Base-by-base conservation (phyloP, 2,888 invertebrate genomes). In the Icerya purchasi region DNA sequence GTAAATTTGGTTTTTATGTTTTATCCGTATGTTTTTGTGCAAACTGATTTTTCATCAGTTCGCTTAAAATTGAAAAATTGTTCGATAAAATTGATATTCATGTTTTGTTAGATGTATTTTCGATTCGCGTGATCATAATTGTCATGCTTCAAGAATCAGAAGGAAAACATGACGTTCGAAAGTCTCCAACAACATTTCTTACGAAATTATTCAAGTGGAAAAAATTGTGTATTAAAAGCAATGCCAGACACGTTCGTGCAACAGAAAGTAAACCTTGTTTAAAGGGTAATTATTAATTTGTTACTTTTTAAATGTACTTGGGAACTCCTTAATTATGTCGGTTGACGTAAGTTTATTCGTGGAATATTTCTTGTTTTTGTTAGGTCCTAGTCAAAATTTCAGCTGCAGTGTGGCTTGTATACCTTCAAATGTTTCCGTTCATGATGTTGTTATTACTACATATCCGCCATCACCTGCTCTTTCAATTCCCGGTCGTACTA, bases 401-500 rank as follows among this genome's bases (percentile, higher is more conserved):
- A 64, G 62, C 24, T 62, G 63, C 57, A 62, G 64, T 55, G 71
- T 72, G 56, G 69, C 73, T 56, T 69, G 74, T 63, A 73, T 74
- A 62, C 73, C 74, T 53, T 74, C 74, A 63, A 72, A 72, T 49
- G 67, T 75, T 66, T 75, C 74, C 63, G 73, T 73, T 52, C 55
- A 52, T 21, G 60, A 60, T 60, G 70, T 72, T 54, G 69, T 72
- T 62, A 70, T 73, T 3, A 63, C 66, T 50, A 65, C 67, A 49
- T 67, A 66, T 58, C 67, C 68, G 5, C 66, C 68, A n/a, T 69
- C 78, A 23, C 78, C 78, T 54, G 76, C 78, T 58, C 72, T 77
- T 64, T 79, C 84, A 49, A 79, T 82, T 57, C 84, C 84, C 56
- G 84, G 84, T 21, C 75, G 84, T 64, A 81, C 82, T 63, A 76